Evolutionary conservation across 2,113 vertebrate species (phyloP).

Genomic region (Burhinus oedicnemus): DNA sequence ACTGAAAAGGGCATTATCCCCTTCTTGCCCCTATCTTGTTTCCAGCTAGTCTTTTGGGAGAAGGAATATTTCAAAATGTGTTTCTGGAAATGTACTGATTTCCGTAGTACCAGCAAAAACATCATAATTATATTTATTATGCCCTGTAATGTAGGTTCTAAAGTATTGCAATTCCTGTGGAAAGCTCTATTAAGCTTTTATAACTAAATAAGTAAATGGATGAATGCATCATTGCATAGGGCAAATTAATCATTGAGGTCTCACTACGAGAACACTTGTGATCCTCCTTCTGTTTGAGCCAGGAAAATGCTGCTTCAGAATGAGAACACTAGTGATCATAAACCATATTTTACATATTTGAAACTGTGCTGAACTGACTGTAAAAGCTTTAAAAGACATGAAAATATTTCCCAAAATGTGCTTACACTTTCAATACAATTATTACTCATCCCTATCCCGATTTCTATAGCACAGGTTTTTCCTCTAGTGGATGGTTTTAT

Average conservation of each 20-base stretch:
- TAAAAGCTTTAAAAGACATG: not conserved
- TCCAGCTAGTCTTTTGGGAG: not conserved
- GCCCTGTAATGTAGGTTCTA: not conserved
- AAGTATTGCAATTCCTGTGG: not conserved
- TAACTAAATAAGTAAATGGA: not conserved
- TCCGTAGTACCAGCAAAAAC: not conserved
- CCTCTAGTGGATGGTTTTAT: not conserved
- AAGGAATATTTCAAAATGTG: not conserved
- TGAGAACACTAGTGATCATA: not conserved
- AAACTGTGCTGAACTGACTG: not conserved
- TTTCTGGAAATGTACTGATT: not conserved
- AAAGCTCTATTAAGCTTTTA: not conserved
- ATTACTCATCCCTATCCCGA: not conserved
- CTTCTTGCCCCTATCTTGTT: not conserved
- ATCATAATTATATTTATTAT: not conserved
- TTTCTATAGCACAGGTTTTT: not conserved
- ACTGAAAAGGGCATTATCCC: fast-evolving
- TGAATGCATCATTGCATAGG: not conserved
- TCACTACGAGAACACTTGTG: not conserved
- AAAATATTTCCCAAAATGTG: not conserved
- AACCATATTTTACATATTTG: not conserved
- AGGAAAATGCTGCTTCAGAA: not conserved
- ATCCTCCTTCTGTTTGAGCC: not conserved
- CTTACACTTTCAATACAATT: not conserved
- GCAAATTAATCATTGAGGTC: not conserved